A percentile compares a stretch with the other conserved stretches of the same genome.
Evolutionary conservation across 2,888 invertebrate species (phyloP).

Genomic region (Rugalucina vietnamica): DNA sequence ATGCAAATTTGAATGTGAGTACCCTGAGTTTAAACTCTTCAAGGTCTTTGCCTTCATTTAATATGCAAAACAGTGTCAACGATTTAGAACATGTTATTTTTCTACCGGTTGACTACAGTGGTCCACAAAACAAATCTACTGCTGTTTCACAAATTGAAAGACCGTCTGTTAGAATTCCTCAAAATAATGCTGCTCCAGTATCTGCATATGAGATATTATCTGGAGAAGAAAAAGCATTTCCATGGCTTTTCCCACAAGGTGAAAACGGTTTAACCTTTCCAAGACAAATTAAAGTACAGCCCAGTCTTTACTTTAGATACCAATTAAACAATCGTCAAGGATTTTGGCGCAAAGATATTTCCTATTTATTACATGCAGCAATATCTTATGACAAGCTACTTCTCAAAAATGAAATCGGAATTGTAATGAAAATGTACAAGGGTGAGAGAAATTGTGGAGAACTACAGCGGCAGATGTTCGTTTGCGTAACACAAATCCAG

Average conservation of each 20-base stretch:
- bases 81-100: too few relatives aligned
- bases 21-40: too few relatives aligned
- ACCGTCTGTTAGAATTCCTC: neutral
- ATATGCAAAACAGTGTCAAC: too few relatives aligned
- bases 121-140: too few relatives aligned
- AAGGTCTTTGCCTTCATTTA: too few relatives aligned
- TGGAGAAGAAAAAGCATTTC: slow-evolving; percentile 24
- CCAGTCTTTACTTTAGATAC: neutral
- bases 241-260: slow-evolving; percentile 17
- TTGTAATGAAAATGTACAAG: slow-evolving; percentile 17
- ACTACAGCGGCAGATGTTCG: slow-evolving; percentile 3
- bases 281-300: neutral
- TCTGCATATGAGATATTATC: neutral
- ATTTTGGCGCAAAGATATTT: slow-evolving; percentile 16
- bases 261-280: neutral
- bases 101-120: too few relatives aligned
- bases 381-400: slow-evolving; percentile 1
- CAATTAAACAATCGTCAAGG: neutral
- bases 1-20: neutral
- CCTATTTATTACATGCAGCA: slow-evolving; percentile 20
- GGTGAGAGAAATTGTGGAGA: neutral
- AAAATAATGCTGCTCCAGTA: neutral
- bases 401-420: neutral
- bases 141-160: too few relatives aligned
- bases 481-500: neutral